A percentile compares a stretch with the other conserved stretches of the same genome.
Evolutionary conservation across 1,140 invertebrate genomes (phyloP).

Genomic region (Anastrepha obliqua): DNA sequence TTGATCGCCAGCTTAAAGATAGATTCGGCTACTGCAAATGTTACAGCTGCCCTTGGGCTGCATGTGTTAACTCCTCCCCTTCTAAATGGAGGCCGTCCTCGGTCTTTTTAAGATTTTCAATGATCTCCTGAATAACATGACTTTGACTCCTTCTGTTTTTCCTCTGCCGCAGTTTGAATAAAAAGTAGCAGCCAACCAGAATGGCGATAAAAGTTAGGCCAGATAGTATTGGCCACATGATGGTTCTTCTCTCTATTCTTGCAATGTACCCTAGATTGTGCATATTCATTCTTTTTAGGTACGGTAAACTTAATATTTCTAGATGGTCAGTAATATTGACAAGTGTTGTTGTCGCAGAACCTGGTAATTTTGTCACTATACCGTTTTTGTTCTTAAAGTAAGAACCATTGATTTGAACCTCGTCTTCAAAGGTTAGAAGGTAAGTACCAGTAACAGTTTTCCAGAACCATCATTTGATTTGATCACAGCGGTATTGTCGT

Average conservation of each 20-base stretch:
- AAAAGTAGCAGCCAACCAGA: not conserved
- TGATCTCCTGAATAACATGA: constrained; percentile 10
- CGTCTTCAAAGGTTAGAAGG: no score
- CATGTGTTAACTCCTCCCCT: constrained; percentile 49
- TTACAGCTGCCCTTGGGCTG: no score
- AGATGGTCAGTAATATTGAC: constrained; percentile 33
- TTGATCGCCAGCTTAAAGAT: no score
- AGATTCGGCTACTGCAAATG: no score
- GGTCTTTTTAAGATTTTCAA: constrained; percentile 46
- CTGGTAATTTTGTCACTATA: no score
- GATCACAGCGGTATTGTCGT: no score
- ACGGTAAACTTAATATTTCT: constrained; percentile 40
- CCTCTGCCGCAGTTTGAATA: constrained; percentile 28
- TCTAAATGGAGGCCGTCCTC: constrained; percentile 48
- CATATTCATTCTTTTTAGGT: constrained; percentile 41
- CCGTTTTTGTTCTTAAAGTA: no score
- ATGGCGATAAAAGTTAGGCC: not conserved
- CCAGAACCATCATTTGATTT: no score
- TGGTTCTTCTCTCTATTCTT: constrained; percentile 12
- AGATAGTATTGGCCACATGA: constrained; percentile 34
- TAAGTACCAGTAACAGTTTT: no score
- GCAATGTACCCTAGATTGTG: constrained; percentile 18
- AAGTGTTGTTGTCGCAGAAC: not conserved
- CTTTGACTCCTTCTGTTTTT: not conserved
- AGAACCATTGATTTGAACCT: no score